Evolutionary conservation across 2,797 vertebrate genomes (phyloP), one percentile per base, ranked within the genome.

Genomic region (Eleutherodactylus coqui): DNA sequence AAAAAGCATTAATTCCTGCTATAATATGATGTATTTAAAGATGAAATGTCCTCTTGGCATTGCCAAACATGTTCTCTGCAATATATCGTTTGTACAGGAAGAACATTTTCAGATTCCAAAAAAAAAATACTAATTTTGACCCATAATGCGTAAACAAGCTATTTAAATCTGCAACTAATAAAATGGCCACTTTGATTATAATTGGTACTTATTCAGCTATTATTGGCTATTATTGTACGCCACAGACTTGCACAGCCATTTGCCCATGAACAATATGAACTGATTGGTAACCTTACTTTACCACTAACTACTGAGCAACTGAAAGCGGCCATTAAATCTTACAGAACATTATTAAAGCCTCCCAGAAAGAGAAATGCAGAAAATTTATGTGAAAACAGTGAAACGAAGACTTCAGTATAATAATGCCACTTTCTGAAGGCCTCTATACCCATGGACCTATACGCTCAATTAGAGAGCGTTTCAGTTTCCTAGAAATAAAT

Each of bases 251-350:
- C 55, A 19, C 67, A 84, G 58, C 82, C 58, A 87, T 75, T 87
- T 85, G 82, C 77, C 82, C 82, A 79, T 51, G 77, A 87, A 87
- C 86, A 87, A 87, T 87, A 81, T 85, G 69, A 70, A 83, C 86
- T 87, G 86, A 87, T 87, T 87, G 82, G 86, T 85, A 87, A 84
- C 86, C 86, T 87, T 84, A 87, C 86, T 83, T 73, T 86, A 75
- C 75, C 70, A 79, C 64, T 75, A 84, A 87, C 82, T 84, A 84
- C 86, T 79, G 81, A 62, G 45, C 58, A 84, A 80, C 36, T 49
- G 78, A 87, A 84, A 79, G 47, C 82, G 6, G 19, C 82, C 77
- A 87, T 87, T 87, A 85, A 84, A 87, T 87, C 70, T 81, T 75
- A 34, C 67, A 76, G 86, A 84, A 85, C 69, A 81, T 67, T 87